Percentiles rank a stretch among this genome's conserved stretches.
These are phyloP conservation scores for Ichneumoninae sp. DNA, from an alignment of 2,888 invertebrate genomes.

Conservation along the genomic window DNA sequence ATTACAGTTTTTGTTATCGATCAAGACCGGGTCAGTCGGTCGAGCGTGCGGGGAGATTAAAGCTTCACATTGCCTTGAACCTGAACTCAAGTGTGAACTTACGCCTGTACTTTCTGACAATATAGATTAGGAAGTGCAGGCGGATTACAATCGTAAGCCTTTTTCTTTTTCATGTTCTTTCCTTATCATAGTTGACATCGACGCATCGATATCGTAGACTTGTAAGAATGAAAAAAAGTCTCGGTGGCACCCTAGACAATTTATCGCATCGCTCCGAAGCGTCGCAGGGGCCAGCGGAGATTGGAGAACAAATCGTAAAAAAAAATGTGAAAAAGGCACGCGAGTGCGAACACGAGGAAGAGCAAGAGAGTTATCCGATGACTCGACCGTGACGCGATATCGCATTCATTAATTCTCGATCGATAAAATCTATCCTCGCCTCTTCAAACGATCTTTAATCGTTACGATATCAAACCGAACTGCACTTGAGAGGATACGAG, in stretches of 20 bases:
- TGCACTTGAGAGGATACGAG: not conserved
- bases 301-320: not conserved
- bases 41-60: not conserved
- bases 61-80: not conserved
- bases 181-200: not conserved
- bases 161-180: not conserved
- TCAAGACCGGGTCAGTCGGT: not conserved
- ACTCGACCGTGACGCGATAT: conserved; percentile 25
- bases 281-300: not conserved
- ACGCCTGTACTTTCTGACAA: not conserved
- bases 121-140: not conserved
- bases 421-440: conserved; percentile 56
- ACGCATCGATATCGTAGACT: not conserved
- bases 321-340: not conserved
- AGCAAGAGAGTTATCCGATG: conserved; percentile 20
- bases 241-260: not conserved
- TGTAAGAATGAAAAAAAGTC: conserved; percentile 2
- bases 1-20: no score
- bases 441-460: conserved; percentile 32
- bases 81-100: not conserved
- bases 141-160: not conserved
- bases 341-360: not conserved
- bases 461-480: not conserved
- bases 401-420: conserved; percentile 47
- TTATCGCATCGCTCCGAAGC: conserved; percentile 4